These are phyloP conservation scores for Aspidiotus destructor DNA, from an alignment of 2,888 invertebrate species.

Conservation along the genomic window DNA sequence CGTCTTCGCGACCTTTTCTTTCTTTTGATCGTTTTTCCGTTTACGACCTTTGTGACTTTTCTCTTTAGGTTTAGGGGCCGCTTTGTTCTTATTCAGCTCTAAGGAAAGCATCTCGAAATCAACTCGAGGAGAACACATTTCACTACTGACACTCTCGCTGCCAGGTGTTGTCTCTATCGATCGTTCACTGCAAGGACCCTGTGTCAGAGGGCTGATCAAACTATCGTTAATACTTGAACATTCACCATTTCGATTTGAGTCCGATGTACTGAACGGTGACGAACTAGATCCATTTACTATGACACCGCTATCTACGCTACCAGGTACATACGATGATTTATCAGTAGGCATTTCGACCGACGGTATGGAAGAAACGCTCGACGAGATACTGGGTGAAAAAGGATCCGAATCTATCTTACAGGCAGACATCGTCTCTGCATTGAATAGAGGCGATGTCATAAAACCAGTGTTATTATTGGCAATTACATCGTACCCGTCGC, in stretches of 20 bases:
- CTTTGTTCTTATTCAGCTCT: slow-evolving; percentile 11
- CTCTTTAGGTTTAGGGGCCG: slow-evolving; percentile 20
- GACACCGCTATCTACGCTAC: slow-evolving; percentile 31
- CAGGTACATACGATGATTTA: slow-evolving; percentile 26
- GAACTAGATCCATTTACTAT: slow-evolving; percentile 22
- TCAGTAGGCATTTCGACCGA: slow-evolving; percentile 23
- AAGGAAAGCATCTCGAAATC: slow-evolving; percentile 34
- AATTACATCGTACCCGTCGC: slow-evolving; percentile 11
- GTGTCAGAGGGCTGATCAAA: slow-evolving; percentile 35
- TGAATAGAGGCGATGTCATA: slow-evolving; percentile 24
- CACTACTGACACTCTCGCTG: slow-evolving; percentile 35
- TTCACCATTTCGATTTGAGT: slow-evolving; percentile 35
- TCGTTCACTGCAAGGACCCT: slow-evolving; percentile 35
- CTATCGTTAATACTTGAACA: slow-evolving; percentile 35
- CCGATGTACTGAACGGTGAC: slow-evolving; percentile 28
- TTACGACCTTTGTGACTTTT: slow-evolving; percentile 38
- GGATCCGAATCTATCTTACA: slow-evolving; percentile 28
- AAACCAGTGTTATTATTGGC: slow-evolving; percentile 24
- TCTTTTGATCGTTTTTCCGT: slow-evolving; percentile 36
- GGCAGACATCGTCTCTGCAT: slow-evolving; percentile 15
- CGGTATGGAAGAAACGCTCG: slow-evolving; percentile 30
- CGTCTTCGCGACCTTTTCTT: slow-evolving; percentile 34
- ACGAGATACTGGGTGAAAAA: slow-evolving; percentile 32
- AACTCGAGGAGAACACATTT: slow-evolving; percentile 35
- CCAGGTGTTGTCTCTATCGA: slow-evolving; percentile 35